phyloP scores from a whole-genome alignment of 1,140 invertebrate species.

The Rhynchophorus ferrugineus region DNA sequence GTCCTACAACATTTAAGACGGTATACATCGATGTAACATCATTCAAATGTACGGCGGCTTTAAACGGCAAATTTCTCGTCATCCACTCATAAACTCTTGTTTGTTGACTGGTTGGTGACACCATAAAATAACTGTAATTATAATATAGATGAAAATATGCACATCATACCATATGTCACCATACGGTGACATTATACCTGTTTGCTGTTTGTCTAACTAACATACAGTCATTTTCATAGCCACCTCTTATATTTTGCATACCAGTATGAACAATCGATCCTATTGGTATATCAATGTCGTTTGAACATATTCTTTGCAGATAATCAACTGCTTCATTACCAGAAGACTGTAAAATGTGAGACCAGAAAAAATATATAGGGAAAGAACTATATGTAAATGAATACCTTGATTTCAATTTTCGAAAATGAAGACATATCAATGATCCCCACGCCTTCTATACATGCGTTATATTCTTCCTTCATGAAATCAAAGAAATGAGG shows the following conservation, averaged over 20 bases:
- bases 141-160: too few species aligned
- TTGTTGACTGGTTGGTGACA: constrained; percentile 78
- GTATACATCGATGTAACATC: constrained; percentile 80
- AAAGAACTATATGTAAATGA: too few species aligned
- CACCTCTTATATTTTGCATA: constrained; percentile 72
- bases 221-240: constrained; percentile 78
- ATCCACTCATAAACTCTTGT: constrained; percentile 70
- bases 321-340: constrained; percentile 59
- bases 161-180: too few species aligned
- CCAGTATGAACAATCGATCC: constrained; percentile 71
- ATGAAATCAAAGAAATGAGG: constrained; percentile 72
- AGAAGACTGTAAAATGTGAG: constrained; percentile 41
- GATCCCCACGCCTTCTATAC: constrained; percentile 68
- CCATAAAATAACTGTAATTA: constrained; percentile 66
- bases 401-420: constrained; percentile 71
- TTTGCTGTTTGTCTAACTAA: constrained; percentile 62
- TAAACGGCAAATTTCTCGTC: constrained; percentile 54
- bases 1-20: constrained; percentile 77
- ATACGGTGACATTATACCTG: constrained; percentile 65
- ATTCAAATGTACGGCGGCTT: constrained; percentile 58
- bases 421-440: constrained; percentile 83
- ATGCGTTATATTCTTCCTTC: constrained; percentile 68
- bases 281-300: constrained; percentile 65
- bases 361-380: neutral
- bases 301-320: constrained; percentile 69